phyloP scores from a whole-genome alignment of 2,113 vertebrate species.

The Rutilus rutilus region DNA sequence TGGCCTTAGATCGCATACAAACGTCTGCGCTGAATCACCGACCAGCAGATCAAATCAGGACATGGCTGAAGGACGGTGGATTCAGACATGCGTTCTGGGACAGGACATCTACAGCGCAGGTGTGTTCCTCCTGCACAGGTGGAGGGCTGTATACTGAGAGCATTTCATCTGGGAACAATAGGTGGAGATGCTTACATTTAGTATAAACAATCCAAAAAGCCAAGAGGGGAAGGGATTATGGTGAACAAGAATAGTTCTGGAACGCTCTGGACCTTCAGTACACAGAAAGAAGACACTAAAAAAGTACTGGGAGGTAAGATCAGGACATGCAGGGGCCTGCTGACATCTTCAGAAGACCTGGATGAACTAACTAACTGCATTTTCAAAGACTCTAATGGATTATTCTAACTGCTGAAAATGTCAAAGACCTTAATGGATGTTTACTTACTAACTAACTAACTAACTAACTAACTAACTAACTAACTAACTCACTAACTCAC shows the following conservation, averaged over 20 bases:
- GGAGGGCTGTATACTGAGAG: background rate
- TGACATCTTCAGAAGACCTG: background rate
- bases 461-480: background rate
- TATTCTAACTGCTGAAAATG: background rate
- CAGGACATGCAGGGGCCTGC: constrained; percentile 3
- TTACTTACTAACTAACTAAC: too few relatives aligned
- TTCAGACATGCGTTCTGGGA: constrained; percentile 1
- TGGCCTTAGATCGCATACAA: constrained; percentile 28
- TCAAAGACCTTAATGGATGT: too few relatives aligned
- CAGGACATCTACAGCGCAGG: background rate
- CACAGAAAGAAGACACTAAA: constrained; percentile 17
- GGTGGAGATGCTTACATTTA: constrained; percentile 28
- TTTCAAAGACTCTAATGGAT: background rate
- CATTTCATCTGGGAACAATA: constrained; percentile 20
- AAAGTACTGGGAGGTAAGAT: constrained; percentile 13
- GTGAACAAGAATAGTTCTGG: constrained; percentile 29
- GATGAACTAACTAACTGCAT: background rate
- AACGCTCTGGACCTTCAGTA: background rate
- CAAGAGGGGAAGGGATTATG: background rate
- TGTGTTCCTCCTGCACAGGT: background rate
- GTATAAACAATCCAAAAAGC: constrained; percentile 24
- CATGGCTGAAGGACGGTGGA: constrained; percentile 7
- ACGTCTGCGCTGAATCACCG: constrained; percentile 33
- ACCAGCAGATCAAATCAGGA: constrained; percentile 27
- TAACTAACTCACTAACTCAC: background rate